Evolutionary conservation across 2,888 invertebrate genomes (phyloP).

Genomic region (Cotesia congregata): DNA sequence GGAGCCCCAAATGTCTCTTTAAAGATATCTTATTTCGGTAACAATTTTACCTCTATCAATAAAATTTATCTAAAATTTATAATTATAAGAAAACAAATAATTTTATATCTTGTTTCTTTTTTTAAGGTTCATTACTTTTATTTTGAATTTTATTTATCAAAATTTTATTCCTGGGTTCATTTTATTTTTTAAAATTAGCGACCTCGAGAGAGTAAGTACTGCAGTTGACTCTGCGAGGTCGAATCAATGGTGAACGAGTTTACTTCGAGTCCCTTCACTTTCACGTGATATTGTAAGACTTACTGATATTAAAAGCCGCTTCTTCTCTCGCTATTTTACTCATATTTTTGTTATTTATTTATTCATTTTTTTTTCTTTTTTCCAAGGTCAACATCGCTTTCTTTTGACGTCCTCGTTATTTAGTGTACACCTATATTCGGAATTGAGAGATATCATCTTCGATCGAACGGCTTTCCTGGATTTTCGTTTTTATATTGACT

Average conservation of each 20-base stretch:
- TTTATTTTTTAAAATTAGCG: slow-evolving; percentile 35
- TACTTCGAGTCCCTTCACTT: slow-evolving; percentile 51
- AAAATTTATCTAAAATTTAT: too few species aligned
- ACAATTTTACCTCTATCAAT: neutral
- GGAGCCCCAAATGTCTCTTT: neutral
- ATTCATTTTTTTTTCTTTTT: slow-evolving; percentile 9
- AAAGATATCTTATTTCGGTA: neutral
- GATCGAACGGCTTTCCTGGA: slow-evolving; percentile 12
- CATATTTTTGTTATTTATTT: slow-evolving; percentile 11
- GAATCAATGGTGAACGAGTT: slow-evolving; percentile 49
- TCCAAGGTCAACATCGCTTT: slow-evolving; percentile 25
- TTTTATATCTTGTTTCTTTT: too few species aligned
- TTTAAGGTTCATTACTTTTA: slow-evolving; percentile 3
- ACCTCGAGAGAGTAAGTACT: slow-evolving; percentile 46
- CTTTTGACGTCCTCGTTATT: slow-evolving; percentile 29
- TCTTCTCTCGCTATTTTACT: slow-evolving; percentile 21
- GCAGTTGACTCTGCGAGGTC: slow-evolving; percentile 47
- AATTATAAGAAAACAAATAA: too few species aligned
- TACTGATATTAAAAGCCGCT: slow-evolving; percentile 15
- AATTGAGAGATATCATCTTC: slow-evolving; percentile 13
- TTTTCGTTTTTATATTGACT: slow-evolving; percentile 16
- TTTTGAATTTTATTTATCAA: neutral
- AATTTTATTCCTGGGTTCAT: neutral
- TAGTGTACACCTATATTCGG: slow-evolving; percentile 28
- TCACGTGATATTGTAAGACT: slow-evolving; percentile 44